Evolutionary conservation across 2,797 vertebrate species (phyloP), one percentile per base, ranked within the genome.

Genomic region (Coregonus suidteri): DNA sequence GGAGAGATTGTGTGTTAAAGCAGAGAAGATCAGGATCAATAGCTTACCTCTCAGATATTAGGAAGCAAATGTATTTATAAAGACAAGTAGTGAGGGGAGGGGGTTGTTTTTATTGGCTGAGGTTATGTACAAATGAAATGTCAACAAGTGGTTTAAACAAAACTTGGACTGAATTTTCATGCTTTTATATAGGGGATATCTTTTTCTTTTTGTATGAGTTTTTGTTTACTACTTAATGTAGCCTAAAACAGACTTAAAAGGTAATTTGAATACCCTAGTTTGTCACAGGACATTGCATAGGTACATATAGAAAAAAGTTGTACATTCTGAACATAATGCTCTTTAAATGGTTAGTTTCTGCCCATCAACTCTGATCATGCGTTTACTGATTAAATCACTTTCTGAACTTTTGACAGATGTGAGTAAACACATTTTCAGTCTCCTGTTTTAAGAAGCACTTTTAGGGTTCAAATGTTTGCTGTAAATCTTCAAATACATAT

Each of bases 101-200:
- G 56, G 41, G 2, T 73, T 71, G 65, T 76, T 89, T 67, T 81
- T 74, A 68, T 93, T 95, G 93, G 93, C 9, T 47, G 41, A 47
- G 11, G 92, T 93, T 88, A 93, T 96, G 94, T 96, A 94, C 88
- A 94, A 94, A 94, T 94, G 73, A 94, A 94, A 94, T 94, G 76
- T 87, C 71, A 81, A 72, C 80, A 73, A 18, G 95, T 96, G 93
- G 93, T 94, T 47, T 92, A 93, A 91, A 92, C 93, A 92, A 64
- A 64, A 53, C 16, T 80, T 85, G 70, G 71, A 79, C 74, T 84
- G 69, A 75, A 77, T 76, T 77, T 77, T 71, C 71, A 78, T 72
- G 74, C 84, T 86, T 83, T 86, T 83, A 82, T 85, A 88, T 88
- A 67, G 18, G 77, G 88, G 81, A 86, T 80, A 87, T 88, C 79